Evolutionary conservation across 2,113 vertebrate species (phyloP).

Genomic region (Haemorhous mexicanus): DNA sequence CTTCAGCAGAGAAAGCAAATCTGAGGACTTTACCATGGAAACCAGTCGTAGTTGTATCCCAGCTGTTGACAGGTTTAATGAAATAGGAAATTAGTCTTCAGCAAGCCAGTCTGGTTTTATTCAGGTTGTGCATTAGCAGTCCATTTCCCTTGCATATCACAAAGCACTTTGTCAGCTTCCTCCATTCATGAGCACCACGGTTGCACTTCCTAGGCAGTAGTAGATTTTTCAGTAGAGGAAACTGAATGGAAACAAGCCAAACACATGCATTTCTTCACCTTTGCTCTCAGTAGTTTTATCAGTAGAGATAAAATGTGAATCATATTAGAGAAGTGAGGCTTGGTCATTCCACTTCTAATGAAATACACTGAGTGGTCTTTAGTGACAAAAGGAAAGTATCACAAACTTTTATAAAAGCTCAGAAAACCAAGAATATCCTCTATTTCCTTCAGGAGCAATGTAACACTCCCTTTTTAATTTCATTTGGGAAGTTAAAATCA

Average conservation of each 20-base stretch:
- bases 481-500: background rate
- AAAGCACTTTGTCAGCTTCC: background rate
- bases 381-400: background rate
- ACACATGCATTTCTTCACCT: background rate
- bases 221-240: background rate
- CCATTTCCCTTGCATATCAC: background rate
- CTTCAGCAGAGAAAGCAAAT: slow-evolving; percentile 1
- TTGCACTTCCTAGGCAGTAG: background rate
- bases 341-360: background rate
- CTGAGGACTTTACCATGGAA: background rate
- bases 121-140: background rate
- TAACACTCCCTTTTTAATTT: background rate
- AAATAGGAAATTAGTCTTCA: slow-evolving; percentile 19
- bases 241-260: background rate
- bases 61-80: slow-evolving; percentile 15
- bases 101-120: background rate
- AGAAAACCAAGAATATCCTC: background rate
- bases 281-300: background rate
- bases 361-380: background rate
- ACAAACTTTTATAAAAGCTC: background rate
- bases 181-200: fast-evolving
- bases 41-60: background rate
- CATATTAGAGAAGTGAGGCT: background rate
- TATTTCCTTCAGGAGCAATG: background rate
- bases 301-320: background rate